Evolutionary conservation across 2,797 vertebrate species (phyloP).

Genomic region (Falco berigora): DNA sequence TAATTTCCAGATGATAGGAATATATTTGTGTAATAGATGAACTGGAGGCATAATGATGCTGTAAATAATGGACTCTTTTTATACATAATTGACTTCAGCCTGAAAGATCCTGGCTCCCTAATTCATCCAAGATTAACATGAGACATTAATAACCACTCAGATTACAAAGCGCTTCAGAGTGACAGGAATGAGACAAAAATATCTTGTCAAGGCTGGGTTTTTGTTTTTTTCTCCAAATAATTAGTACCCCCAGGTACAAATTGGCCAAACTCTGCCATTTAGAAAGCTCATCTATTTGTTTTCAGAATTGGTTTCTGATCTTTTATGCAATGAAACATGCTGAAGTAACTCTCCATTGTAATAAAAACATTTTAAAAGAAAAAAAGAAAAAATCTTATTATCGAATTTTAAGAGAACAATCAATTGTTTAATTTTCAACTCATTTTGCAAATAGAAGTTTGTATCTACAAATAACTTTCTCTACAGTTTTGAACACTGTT

Average conservation of each 20-base stretch:
- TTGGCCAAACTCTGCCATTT: neutral
- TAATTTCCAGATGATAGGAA: neutral
- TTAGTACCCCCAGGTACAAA: neutral
- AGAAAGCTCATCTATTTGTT: neutral
- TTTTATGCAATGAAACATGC: neutral
- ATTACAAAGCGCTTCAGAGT: neutral
- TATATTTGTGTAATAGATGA: neutral
- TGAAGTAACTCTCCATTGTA: neutral
- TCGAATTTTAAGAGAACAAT: neutral
- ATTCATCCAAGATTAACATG: slow-evolving; percentile 12
- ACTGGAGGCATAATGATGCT: neutral
- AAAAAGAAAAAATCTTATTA: neutral
- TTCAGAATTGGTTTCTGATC: neutral
- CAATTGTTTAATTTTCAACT: neutral
- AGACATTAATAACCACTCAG: neutral
- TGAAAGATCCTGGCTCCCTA: neutral
- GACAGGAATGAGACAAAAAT: neutral
- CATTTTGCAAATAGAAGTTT: neutral
- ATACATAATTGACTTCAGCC: slow-evolving; percentile 18
- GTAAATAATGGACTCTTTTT: slow-evolving; percentile 34
- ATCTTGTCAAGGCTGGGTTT: neutral
- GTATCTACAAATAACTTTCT: neutral
- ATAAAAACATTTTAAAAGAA: neutral
- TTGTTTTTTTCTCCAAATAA: neutral
- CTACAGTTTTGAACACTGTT: neutral